phyloP scores from a whole-genome alignment of 2,113 vertebrate genomes.

The Eira barbara region DNA sequence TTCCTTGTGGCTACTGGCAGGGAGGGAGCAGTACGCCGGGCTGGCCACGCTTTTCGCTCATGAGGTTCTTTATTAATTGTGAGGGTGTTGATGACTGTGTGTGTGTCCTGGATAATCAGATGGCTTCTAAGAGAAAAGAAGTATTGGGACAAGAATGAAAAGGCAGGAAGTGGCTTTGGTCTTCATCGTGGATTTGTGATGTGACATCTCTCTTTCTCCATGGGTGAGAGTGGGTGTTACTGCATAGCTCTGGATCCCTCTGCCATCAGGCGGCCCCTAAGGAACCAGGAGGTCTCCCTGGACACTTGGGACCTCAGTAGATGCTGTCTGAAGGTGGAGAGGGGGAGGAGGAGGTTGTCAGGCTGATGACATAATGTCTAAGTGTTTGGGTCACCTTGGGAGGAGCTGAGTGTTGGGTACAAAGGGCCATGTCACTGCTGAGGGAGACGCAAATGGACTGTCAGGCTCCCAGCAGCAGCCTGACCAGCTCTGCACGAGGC shows the following conservation, averaged over 20 bases:
- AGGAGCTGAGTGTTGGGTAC: neutral
- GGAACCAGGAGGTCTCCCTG: neutral
- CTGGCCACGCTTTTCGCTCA: neutral
- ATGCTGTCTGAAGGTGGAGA: slow-evolving; percentile 41
- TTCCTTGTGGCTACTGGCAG: neutral
- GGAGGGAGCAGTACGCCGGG: neutral
- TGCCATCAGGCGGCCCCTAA: neutral
- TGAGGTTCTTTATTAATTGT: neutral
- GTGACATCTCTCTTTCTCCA: neutral
- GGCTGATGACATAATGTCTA: slow-evolving; percentile 65
- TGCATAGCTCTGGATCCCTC: neutral
- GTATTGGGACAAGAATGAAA: neutral
- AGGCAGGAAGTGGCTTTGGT: neutral
- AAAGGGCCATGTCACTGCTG: neutral
- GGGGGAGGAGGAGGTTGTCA: neutral
- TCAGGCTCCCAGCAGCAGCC: neutral
- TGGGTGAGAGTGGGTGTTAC: neutral
- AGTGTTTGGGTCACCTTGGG: neutral
- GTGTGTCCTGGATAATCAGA: neutral
- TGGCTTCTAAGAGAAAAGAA: neutral
- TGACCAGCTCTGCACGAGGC: neutral
- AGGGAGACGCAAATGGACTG: neutral
- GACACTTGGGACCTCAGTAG: neutral
- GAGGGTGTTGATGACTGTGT: neutral
- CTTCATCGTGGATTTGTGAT: neutral